Conservation (phyloP, 2,797 vertebrate species). For the Semotilus atromaculatus region DNA sequence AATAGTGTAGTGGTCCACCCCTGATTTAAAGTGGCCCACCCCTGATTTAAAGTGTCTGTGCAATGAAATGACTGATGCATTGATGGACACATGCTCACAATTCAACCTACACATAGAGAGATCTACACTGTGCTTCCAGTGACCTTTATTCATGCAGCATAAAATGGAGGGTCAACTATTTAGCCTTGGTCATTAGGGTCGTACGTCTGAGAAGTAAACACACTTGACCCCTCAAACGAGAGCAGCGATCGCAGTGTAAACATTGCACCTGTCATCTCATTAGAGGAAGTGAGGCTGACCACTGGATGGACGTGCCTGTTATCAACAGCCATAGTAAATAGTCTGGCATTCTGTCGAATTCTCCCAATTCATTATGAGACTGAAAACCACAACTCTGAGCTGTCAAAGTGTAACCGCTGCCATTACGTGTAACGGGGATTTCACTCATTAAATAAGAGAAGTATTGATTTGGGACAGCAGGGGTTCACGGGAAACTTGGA, state of each 20-base stretch:
- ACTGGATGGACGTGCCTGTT: conserved; percentile 67
- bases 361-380: conserved; percentile 73
- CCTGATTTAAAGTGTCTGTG: background rate
- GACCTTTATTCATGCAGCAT: conserved; percentile 57
- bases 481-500: conserved; percentile 57
- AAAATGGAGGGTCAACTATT: conserved; percentile 57
- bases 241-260: conserved; percentile 74
- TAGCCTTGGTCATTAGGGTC: conserved; percentile 68
- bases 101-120: background rate
- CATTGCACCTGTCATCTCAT: conserved; percentile 79
- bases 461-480: conserved; percentile 73
- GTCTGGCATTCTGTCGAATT: conserved; percentile 72
- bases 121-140: background rate
- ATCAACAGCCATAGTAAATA: conserved; percentile 71
- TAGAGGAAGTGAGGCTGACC: conserved; percentile 71
- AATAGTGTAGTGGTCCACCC: too few relatives aligned
- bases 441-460: conserved; percentile 74
- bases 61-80: background rate
- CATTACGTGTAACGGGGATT: conserved; percentile 72
- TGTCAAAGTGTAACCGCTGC: conserved; percentile 72
- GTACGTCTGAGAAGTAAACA: conserved; percentile 59
- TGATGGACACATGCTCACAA: background rate
- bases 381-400: conserved; percentile 63
- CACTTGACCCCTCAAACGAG: conserved; percentile 65
- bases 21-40: background rate